Conservation (phyloP, 35 echinoderm and acorn worm genomes). For the Ophiothrix spiculata region DNA sequence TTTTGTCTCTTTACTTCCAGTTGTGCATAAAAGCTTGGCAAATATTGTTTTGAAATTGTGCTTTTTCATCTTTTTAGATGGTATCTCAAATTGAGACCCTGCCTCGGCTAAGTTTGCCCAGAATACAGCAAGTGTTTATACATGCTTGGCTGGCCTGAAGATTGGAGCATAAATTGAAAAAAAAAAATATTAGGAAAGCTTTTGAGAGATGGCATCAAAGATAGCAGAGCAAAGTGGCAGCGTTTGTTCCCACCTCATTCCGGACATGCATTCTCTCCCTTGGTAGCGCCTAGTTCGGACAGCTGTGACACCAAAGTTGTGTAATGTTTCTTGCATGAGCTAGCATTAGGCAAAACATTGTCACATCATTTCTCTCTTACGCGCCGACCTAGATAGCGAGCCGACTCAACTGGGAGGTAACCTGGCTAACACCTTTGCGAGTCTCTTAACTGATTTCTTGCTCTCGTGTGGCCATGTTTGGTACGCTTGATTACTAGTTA, state of each 20-base stretch:
- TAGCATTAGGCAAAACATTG: not conserved
- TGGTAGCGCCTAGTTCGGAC: not conserved
- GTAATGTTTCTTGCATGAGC: not conserved
- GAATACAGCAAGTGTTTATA: too few species aligned
- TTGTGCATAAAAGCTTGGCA: too few species aligned
- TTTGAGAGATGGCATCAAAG: too few species aligned
- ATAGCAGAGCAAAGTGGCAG: not conserved
- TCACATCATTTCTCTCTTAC: not conserved
- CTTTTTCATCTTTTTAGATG: too few species aligned
- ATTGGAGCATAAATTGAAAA: too few species aligned
- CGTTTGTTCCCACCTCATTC: not conserved
- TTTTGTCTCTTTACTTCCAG: too few species aligned
- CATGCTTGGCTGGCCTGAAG: too few species aligned
- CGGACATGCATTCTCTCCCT: not conserved
- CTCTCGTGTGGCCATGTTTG: not conserved
- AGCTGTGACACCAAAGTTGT: not conserved
- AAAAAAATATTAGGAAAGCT: too few species aligned
- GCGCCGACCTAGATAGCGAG: not conserved
- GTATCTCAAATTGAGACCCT: too few species aligned
- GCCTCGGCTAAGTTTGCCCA: too few species aligned
- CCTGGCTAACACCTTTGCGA: not conserved
- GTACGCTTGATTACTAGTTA: not conserved
- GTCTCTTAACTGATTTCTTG: slow-evolving; percentile 1
- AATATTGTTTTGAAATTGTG: too few species aligned
- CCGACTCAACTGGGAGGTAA: not conserved